These are phyloP conservation scores for Dryobates pubescens DNA, from an alignment of 2,797 vertebrate species.

Conservation along the genomic window DNA sequence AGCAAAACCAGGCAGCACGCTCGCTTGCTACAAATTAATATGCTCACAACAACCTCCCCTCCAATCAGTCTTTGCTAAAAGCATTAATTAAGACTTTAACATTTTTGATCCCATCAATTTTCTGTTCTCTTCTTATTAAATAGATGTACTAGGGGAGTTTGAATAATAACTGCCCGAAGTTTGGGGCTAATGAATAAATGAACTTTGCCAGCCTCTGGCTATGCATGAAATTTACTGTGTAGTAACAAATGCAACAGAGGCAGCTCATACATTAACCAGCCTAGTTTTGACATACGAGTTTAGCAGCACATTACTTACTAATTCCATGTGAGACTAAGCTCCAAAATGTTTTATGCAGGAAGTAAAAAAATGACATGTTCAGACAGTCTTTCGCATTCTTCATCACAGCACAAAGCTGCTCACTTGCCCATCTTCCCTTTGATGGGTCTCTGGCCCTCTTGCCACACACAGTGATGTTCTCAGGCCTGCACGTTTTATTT, in stretches of 20 bases:
- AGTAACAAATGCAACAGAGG: constrained; percentile 28
- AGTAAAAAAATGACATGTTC: neutral
- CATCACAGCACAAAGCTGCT: neutral
- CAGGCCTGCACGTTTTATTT: neutral
- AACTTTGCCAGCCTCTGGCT: constrained; percentile 48
- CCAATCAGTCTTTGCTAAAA: constrained; percentile 62
- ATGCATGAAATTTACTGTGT: constrained; percentile 34
- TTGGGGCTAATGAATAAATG: constrained; percentile 54
- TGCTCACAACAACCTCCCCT: constrained; percentile 19
- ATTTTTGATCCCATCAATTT: constrained; percentile 73
- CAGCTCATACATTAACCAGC: constrained; percentile 14
- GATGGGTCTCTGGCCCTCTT: neutral
- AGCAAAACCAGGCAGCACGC: neutral
- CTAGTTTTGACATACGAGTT: constrained; percentile 14
- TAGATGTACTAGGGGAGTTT: constrained; percentile 30
- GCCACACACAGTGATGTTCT: fast-evolving
- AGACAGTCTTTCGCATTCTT: neutral
- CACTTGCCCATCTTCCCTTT: neutral
- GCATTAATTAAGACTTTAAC: constrained; percentile 69
- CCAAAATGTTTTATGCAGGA: neutral
- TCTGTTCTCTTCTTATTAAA: constrained; percentile 60
- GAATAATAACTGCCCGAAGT: constrained; percentile 13
- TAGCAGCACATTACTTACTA: constrained; percentile 28
- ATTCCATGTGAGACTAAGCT: neutral
- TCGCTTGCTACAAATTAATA: constrained; percentile 32